Percentiles rank a stretch among this genome's conserved stretches.
Conservation (phyloP, 2,113 vertebrate species). For the Phaetusa simplex region DNA sequence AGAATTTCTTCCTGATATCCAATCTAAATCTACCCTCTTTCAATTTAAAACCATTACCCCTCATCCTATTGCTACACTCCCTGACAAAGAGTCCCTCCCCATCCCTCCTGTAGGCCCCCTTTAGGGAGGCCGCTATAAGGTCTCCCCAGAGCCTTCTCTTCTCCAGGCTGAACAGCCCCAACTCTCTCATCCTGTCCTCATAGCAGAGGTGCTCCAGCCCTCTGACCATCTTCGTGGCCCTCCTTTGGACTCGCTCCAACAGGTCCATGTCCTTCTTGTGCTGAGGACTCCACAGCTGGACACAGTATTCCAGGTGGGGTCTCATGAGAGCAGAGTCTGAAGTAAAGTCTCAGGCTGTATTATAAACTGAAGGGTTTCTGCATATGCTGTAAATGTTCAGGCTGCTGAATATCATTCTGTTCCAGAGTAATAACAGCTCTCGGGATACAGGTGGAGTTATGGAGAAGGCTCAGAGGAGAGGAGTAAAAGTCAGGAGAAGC, state of each 20-base stretch:
- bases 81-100: neutral
- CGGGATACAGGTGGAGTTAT: fast-evolving
- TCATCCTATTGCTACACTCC: neutral
- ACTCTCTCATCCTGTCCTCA: neutral
- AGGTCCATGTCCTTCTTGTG: neutral
- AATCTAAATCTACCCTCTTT: neutral
- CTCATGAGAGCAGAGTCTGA: neutral
- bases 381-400: neutral
- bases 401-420: neutral
- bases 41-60: neutral
- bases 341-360: neutral
- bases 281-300: neutral
- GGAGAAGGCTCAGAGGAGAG: neutral
- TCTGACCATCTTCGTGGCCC: neutral
- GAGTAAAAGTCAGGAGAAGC: neutral
- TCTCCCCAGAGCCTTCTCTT: neutral
- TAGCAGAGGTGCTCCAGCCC: neutral
- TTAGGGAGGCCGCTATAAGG: neutral
- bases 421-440: neutral
- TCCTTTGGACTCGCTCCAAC: neutral
- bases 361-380: neutral
- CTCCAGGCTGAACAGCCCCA: neutral
- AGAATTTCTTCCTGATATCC: neutral
- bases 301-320: neutral
- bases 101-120: neutral